These are phyloP conservation scores for Microtus richardsoni DNA, from an alignment of 2,113 vertebrate genomes.

Conservation along the genomic window DNA sequence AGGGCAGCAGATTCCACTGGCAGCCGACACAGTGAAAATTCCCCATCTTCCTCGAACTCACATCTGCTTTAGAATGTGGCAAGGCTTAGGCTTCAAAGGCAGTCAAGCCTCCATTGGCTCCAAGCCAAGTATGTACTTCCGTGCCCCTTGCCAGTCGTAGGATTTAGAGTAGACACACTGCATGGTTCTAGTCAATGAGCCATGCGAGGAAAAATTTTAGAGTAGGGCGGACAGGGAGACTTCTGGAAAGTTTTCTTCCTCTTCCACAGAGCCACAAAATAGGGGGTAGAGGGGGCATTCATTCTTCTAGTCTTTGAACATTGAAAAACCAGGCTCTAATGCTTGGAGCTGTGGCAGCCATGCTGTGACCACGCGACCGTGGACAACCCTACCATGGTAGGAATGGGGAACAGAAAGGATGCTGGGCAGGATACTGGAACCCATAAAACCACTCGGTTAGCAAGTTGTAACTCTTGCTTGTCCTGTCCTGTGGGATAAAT, in stretches of 20 bases:
- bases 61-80: slow-evolving; percentile 9
- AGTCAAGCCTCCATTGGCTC: neutral
- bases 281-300: neutral
- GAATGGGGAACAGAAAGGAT: neutral
- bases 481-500: neutral
- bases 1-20: neutral
- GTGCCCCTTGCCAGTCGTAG: neutral
- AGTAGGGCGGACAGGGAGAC: neutral
- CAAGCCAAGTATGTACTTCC: neutral
- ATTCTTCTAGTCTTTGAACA: neutral
- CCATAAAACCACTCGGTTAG: neutral
- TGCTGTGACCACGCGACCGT: neutral
- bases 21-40: neutral
- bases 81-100: neutral
- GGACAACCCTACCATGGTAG: neutral
- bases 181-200: slow-evolving; percentile 1
- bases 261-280: neutral
- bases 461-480: neutral
- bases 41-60: neutral
- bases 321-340: neutral
- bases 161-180: neutral
- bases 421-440: neutral
- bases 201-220: neutral
- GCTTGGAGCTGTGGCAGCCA: neutral
- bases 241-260: slow-evolving; percentile 37